phyloP scores from a whole-genome alignment of 2,888 invertebrate species.

The Oligia strigilis region DNA sequence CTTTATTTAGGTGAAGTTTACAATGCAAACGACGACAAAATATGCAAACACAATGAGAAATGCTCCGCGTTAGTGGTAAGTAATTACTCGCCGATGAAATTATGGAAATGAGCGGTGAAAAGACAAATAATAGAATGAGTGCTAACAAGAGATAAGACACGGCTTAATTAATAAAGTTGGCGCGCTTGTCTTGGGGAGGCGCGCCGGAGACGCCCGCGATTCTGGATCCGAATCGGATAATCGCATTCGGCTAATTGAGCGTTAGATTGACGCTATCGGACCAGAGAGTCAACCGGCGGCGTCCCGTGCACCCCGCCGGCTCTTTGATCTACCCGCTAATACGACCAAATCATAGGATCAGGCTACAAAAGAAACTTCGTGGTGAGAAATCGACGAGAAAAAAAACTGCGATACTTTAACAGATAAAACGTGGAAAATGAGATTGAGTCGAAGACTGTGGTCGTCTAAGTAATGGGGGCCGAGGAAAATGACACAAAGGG shows the following conservation, averaged over 20 bases:
- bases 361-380: conserved; percentile 75
- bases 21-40: conserved; percentile 85
- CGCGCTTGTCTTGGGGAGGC: conserved; percentile 85
- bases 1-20: conserved; percentile 78
- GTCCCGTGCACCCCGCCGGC: conserved; percentile 67
- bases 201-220: conserved; percentile 82
- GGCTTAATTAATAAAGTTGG: conserved; percentile 91
- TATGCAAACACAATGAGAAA: conserved; percentile 88
- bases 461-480: conserved; percentile 75
- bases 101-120: conserved; percentile 91
- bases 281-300: conserved; percentile 74
- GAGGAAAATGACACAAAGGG: conserved; percentile 85
- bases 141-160: conserved; percentile 91
- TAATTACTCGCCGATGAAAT: conserved; percentile 89
- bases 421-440: conserved; percentile 74
- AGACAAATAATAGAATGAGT: conserved; percentile 91
- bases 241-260: conserved; percentile 90
- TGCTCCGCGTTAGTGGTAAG: conserved; percentile 86
- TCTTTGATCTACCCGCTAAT: conserved; percentile 79
- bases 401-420: conserved; percentile 69
- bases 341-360: conserved; percentile 80
- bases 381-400: conserved; percentile 64
- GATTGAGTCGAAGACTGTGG: conserved; percentile 77
- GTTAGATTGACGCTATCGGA: conserved; percentile 90
- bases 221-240: conserved; percentile 89